These are phyloP conservation scores for Pogoniulus pusillus DNA, from an alignment of 2,797 vertebrate genomes.

Conservation along the genomic window DNA sequence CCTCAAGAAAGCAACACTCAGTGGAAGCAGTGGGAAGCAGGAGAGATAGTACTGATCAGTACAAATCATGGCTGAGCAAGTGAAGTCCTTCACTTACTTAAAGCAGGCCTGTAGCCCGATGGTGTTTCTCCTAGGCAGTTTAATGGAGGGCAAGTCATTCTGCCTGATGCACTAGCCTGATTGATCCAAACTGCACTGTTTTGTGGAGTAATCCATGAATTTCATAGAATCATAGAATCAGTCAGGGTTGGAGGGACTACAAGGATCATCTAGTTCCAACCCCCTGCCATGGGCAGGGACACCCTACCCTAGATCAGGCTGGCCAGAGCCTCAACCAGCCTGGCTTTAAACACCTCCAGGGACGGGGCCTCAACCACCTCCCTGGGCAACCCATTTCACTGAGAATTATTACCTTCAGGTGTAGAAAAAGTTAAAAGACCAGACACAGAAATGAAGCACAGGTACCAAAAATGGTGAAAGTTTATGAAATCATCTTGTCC, in stretches of 20 bases:
- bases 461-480: conserved; percentile 22
- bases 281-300: too few species aligned
- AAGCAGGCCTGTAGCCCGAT: background rate
- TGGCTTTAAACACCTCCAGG: too few species aligned
- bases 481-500: conserved; percentile 9
- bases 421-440: background rate
- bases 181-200: background rate
- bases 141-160: background rate
- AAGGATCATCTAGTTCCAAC: too few species aligned
- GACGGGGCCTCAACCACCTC: too few species aligned
- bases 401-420: background rate
- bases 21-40: background rate
- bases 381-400: too few species aligned
- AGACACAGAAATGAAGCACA: background rate
- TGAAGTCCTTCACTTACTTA: background rate
- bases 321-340: too few species aligned
- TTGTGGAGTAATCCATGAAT: background rate
- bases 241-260: too few species aligned
- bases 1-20: background rate
- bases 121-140: background rate
- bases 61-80: background rate
- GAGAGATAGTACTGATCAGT: background rate
- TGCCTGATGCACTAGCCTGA: background rate
- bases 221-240: too few species aligned
- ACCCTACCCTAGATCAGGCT: too few species aligned